Conservation (phyloP, 2,888 invertebrate genomes). For the Caenorhabditis auriculariae region DNA sequence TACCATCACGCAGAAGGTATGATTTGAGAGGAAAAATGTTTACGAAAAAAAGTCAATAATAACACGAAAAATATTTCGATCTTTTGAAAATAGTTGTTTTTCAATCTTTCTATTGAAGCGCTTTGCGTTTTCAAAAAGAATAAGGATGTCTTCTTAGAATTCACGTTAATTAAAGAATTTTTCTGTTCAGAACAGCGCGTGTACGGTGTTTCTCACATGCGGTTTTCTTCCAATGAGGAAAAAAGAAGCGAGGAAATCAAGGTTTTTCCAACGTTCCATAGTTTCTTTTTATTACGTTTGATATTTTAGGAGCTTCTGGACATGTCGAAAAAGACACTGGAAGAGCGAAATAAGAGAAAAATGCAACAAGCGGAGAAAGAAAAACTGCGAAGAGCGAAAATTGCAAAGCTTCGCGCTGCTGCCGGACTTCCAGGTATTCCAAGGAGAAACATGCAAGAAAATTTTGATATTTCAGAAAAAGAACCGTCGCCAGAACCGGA, state of each 20-base stretch:
- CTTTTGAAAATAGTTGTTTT: too few species aligned
- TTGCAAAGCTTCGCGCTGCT: slow-evolving; percentile 7
- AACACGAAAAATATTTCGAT: too few species aligned
- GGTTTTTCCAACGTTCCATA: not conserved
- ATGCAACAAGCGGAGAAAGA: slow-evolving; percentile 7
- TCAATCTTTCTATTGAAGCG: not conserved
- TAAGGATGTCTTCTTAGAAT: not conserved
- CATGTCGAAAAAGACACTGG: slow-evolving; percentile 39
- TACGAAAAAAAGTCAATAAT: not conserved
- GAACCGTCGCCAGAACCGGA: slow-evolving; percentile 15
- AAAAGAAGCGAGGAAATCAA: slow-evolving; percentile 37
- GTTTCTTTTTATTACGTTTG: not conserved
- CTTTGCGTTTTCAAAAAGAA: too few species aligned
- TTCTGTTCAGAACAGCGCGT: slow-evolving; percentile 45
- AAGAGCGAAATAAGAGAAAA: slow-evolving; percentile 23
- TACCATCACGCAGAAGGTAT: slow-evolving; percentile 46
- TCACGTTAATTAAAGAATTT: not conserved
- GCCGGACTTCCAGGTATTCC: slow-evolving; percentile 5
- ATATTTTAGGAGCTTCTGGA: slow-evolving; percentile 32
- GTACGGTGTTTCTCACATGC: slow-evolving; percentile 52
- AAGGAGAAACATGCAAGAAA: not conserved
- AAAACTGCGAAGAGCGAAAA: slow-evolving; percentile 5
- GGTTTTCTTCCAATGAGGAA: slow-evolving; percentile 45
- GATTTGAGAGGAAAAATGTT: not conserved
- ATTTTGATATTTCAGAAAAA: slow-evolving; percentile 19